A percentile compares a stretch with the other conserved stretches of the same genome.
These are phyloP conservation scores for Acanthochromis polyacanthus DNA, from an alignment of 2,113 vertebrate genomes.

Conservation along the genomic window DNA sequence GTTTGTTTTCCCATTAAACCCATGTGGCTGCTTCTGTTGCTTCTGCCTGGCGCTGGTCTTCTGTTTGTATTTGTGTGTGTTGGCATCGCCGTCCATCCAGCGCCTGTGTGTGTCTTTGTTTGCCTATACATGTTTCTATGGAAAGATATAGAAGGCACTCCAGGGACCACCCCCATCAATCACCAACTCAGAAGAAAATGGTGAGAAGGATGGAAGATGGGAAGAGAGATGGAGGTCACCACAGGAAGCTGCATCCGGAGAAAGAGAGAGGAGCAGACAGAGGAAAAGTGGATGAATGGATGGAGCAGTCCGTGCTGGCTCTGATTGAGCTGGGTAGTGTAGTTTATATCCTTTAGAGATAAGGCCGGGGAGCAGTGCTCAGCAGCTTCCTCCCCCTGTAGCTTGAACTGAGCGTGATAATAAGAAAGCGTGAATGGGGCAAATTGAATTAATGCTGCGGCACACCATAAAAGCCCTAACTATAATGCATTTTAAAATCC, in stretches of 20 bases:
- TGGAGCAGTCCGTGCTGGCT: slow-evolving; percentile 57
- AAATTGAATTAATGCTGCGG: slow-evolving; percentile 84
- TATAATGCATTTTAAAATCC: slow-evolving; percentile 85
- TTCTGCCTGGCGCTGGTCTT: slow-evolving; percentile 55
- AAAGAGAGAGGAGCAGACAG: slow-evolving; percentile 49
- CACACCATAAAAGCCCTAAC: slow-evolving; percentile 83
- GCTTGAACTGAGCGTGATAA: slow-evolving; percentile 76
- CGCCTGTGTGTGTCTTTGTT: slow-evolving; percentile 45
- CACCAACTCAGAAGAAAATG: slow-evolving; percentile 74
- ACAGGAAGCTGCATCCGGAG: slow-evolving; percentile 65
- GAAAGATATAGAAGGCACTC: slow-evolving; percentile 74
- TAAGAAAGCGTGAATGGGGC: slow-evolving; percentile 80
- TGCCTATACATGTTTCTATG: slow-evolving; percentile 61
- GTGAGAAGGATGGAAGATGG: slow-evolving; percentile 61
- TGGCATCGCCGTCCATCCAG: slow-evolving; percentile 14
- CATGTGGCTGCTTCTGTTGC: slow-evolving; percentile 62
- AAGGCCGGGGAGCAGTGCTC: slow-evolving; percentile 74
- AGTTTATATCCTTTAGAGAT: slow-evolving; percentile 82
- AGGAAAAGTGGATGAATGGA: slow-evolving; percentile 68
- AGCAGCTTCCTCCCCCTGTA: slow-evolving; percentile 75
- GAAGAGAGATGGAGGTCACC: slow-evolving; percentile 73
- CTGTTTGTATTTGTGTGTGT: slow-evolving; percentile 20
- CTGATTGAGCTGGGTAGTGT: slow-evolving; percentile 80
- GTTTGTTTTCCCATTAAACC: slow-evolving; percentile 77
- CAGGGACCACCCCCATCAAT: slow-evolving; percentile 78